Evolutionary conservation across 2,113 vertebrate genomes (phyloP).

Genomic region (Corydoras sp.): DNA sequence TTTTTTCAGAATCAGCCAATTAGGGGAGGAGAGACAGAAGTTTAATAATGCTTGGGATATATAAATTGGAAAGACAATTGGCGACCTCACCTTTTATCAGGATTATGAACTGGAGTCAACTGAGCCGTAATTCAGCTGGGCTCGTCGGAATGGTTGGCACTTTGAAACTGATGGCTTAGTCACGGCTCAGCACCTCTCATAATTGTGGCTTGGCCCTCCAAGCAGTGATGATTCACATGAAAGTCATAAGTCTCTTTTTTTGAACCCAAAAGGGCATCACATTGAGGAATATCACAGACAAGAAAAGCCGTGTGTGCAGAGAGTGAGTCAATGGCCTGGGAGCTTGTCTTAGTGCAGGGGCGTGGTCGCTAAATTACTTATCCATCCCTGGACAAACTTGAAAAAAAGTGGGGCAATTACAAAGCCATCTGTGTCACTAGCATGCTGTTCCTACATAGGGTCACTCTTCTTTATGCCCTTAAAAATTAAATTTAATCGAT

Average conservation of each 20-base stretch:
- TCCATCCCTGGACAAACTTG: neutral
- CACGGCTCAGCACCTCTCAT: slow-evolving; percentile 22
- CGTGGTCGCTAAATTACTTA: neutral
- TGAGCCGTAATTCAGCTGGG: no score
- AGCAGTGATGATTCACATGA: slow-evolving; percentile 28
- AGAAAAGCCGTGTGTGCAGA: neutral
- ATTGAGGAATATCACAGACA: neutral
- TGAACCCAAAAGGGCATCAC: neutral
- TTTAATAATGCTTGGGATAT: no score
- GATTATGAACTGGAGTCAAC: no score
- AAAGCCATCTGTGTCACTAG: slow-evolving; percentile 20
- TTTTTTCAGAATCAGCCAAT: no score
- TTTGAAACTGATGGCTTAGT: slow-evolving; percentile 33
- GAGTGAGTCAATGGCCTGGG: neutral
- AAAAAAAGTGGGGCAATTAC: neutral
- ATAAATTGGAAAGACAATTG: no score
- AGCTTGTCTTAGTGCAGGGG: no score
- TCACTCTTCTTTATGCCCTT: slow-evolving; percentile 11
- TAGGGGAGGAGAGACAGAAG: no score
- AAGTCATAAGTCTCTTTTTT: slow-evolving; percentile 14
- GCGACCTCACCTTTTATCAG: no score
- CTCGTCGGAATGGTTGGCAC: no score
- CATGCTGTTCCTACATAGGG: neutral
- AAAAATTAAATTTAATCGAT: slow-evolving; percentile 7
- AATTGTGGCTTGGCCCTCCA: slow-evolving; percentile 30